A percentile compares a stretch with the other conserved stretches of the same genome.
Evolutionary conservation across 2,888 invertebrate species (phyloP).

Genomic region (Ectemnius lituratus): DNA sequence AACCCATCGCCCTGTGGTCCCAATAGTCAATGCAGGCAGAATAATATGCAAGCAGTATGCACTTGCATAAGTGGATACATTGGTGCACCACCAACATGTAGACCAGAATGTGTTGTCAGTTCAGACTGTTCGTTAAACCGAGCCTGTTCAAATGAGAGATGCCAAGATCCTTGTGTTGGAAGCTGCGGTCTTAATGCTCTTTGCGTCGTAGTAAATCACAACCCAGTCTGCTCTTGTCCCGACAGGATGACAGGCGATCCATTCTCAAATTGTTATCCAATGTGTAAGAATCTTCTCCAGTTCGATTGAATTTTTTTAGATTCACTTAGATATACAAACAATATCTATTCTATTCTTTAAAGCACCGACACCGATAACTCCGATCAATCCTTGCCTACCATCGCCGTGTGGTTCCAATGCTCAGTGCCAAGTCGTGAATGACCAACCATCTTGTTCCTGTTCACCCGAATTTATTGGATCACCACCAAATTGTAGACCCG

Average conservation of each 20-base stretch:
- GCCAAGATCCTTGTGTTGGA: constrained; percentile 87
- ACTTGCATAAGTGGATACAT: constrained; percentile 85
- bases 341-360: constrained; percentile 4
- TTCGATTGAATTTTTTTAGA: no score
- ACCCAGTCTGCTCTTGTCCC: constrained; percentile 90
- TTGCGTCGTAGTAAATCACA: constrained; percentile 88
- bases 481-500: constrained; percentile 87
- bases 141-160: constrained; percentile 89
- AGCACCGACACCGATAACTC: constrained; percentile 54
- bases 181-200: constrained; percentile 87
- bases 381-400: constrained; percentile 80
- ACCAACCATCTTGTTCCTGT: constrained; percentile 85
- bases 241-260: constrained; percentile 87
- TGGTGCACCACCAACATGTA: constrained; percentile 88
- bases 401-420: constrained; percentile 84
- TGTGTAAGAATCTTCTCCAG: constrained; percentile 24
- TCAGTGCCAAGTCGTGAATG: constrained; percentile 79
- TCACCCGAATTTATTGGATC: constrained; percentile 83
- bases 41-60: constrained; percentile 85
- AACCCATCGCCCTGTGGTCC: constrained; percentile 87
- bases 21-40: constrained; percentile 87
- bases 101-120: constrained; percentile 87
- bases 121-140: constrained; percentile 87
- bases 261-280: constrained; percentile 82
- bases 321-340: no score